phyloP scores from a whole-genome alignment of 2,797 vertebrate species.

The Pseudochaenichthys georgianus region DNA sequence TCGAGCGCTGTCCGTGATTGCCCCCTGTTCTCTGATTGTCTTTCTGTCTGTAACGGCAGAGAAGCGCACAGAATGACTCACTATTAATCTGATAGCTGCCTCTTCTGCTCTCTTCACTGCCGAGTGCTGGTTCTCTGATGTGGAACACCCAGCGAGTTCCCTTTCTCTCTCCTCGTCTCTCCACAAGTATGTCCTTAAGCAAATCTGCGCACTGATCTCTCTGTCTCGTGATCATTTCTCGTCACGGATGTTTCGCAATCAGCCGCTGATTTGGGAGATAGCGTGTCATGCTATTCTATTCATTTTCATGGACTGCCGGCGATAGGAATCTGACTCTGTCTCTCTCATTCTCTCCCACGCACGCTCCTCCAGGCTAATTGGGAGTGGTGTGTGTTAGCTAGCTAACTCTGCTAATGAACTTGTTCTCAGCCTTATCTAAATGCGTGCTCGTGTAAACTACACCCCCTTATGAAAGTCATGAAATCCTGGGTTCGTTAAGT shows the following conservation, averaged over 20 bases:
- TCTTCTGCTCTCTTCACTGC: conserved; percentile 65
- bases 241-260: conserved; percentile 85
- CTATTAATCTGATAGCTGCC: conserved; percentile 79
- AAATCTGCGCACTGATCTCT: conserved; percentile 80
- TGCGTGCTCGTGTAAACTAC: conserved; percentile 78
- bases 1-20: conserved; percentile 75
- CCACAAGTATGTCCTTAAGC: conserved; percentile 83
- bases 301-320: conserved; percentile 78
- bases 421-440: conserved; percentile 83
- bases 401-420: conserved; percentile 87
- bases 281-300: conserved; percentile 81
- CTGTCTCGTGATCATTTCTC: conserved; percentile 81
- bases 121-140: conserved; percentile 75
- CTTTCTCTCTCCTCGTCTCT: conserved; percentile 73
- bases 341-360: conserved; percentile 71
- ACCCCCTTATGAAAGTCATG: conserved; percentile 73
- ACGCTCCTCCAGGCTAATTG: conserved; percentile 85
- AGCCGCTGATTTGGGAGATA: conserved; percentile 81
- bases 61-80: conserved; percentile 70
- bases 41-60: conserved; percentile 69
- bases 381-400: conserved; percentile 77
- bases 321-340: conserved; percentile 82
- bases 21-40: conserved; percentile 75
- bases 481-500: conserved; percentile 69
- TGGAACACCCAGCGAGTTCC: conserved; percentile 84